phyloP scores from a whole-genome alignment of 2,113 vertebrate genomes.

The Phainopepla nitens region DNA sequence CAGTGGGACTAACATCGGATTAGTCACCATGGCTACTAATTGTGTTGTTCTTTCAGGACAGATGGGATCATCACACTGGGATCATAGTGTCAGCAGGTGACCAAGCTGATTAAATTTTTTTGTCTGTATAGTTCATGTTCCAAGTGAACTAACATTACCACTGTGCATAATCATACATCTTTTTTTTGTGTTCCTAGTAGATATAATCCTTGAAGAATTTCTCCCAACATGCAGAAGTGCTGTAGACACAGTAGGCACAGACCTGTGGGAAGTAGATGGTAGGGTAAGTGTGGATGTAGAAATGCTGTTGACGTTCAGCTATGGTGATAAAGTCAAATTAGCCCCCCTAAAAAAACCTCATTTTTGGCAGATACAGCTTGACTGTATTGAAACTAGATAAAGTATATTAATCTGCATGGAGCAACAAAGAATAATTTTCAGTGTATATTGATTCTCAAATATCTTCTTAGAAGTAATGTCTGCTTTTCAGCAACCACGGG shows the following conservation, averaged over 20 bases:
- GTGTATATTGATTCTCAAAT: background rate
- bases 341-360: rapidly evolving
- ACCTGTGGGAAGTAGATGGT: background rate
- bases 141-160: background rate
- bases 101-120: background rate
- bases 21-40: conserved; percentile 13
- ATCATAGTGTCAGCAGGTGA: background rate
- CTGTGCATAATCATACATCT: background rate
- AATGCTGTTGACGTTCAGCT: background rate
- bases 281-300: background rate
- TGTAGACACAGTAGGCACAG: background rate
- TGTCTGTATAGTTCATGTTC: background rate
- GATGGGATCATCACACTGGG: background rate
- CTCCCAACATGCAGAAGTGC: background rate
- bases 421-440: background rate
- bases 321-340: background rate
- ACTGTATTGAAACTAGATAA: background rate
- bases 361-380: background rate
- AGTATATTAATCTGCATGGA: background rate
- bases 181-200: background rate
- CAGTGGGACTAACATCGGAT: background rate
- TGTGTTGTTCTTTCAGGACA: background rate
- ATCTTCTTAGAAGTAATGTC: background rate
- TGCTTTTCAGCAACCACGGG: background rate
- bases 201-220: background rate